Conservation (phyloP, 2,888 invertebrate species). For the Dynastes hyllus region DNA sequence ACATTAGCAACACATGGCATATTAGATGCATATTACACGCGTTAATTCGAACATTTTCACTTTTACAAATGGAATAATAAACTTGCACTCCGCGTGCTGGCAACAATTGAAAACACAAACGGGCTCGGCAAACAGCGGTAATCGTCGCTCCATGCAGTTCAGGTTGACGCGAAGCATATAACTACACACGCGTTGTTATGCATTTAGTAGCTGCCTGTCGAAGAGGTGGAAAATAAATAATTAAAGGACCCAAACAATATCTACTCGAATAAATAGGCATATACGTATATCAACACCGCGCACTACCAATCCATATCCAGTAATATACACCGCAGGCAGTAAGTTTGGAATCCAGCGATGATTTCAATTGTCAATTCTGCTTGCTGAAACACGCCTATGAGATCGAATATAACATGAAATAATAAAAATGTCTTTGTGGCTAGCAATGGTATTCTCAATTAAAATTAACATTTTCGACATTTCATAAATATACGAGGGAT, state of each 20-base stretch:
- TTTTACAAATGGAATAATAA: constrained; percentile 35
- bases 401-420: too few species aligned
- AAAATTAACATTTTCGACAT: too few species aligned
- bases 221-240: constrained; percentile 48
- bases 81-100: constrained; percentile 23
- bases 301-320: not conserved
- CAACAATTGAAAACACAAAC: constrained; percentile 39
- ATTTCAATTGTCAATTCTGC: not conserved
- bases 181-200: not conserved
- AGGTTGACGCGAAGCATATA: not conserved
- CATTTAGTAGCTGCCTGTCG: not conserved
- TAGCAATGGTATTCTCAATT: too few species aligned
- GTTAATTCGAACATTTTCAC: not conserved
- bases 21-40: constrained; percentile 3
- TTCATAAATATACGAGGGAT: too few species aligned
- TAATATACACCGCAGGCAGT: not conserved
- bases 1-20: not conserved
- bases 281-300: not conserved
- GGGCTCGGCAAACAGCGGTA: constrained; percentile 1
- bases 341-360: not conserved
- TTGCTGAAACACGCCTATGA: too few species aligned
- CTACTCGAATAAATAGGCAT: constrained; percentile 2
- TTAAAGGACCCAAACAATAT: constrained; percentile 47
- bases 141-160: not conserved
- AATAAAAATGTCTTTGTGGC: too few species aligned